Evolutionary conservation across 2,113 vertebrate genomes (phyloP).

Genomic region (Lepidothrix coronata): DNA sequence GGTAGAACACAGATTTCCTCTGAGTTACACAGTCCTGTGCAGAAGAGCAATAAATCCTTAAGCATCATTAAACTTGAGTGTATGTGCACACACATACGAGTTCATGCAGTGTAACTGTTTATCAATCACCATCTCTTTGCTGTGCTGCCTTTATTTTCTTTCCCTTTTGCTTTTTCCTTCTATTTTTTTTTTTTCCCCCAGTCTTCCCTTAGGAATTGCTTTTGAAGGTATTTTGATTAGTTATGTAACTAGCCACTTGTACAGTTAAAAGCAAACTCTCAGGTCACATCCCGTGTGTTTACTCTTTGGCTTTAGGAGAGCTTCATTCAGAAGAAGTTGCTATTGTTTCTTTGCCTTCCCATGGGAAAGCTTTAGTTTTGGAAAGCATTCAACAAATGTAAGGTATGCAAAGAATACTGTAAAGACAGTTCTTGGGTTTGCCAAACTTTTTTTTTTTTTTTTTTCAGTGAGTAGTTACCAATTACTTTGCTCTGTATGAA

Average conservation of each 20-base stretch:
- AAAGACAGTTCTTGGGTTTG: slow-evolving; percentile 40
- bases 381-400: slow-evolving; percentile 72
- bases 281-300: slow-evolving; percentile 70
- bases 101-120: background rate
- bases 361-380: slow-evolving; percentile 79
- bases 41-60: background rate
- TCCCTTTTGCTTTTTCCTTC: accelerated
- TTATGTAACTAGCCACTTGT: slow-evolving; percentile 67
- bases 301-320: slow-evolving; percentile 73
- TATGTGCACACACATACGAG: background rate
- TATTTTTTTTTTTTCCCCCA: background rate
- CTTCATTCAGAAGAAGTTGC: slow-evolving; percentile 78
- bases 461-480: background rate
- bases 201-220: slow-evolving; percentile 30
- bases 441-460: slow-evolving; percentile 31
- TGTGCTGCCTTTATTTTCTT: background rate
- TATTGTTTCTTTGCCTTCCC: slow-evolving; percentile 81
- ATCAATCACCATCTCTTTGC: background rate
- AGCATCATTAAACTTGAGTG: background rate
- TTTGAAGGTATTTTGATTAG: slow-evolving; percentile 64
- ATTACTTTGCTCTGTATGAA: slow-evolving; percentile 28
- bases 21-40: background rate
- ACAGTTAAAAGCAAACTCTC: slow-evolving; percentile 53
- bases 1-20: background rate
- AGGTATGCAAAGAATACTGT: slow-evolving; percentile 71